Percentiles rank a stretch among this genome's conserved stretches.
Evolutionary conservation across 2,113 vertebrate species (phyloP).

Genomic region (Apteryx owenii): DNA sequence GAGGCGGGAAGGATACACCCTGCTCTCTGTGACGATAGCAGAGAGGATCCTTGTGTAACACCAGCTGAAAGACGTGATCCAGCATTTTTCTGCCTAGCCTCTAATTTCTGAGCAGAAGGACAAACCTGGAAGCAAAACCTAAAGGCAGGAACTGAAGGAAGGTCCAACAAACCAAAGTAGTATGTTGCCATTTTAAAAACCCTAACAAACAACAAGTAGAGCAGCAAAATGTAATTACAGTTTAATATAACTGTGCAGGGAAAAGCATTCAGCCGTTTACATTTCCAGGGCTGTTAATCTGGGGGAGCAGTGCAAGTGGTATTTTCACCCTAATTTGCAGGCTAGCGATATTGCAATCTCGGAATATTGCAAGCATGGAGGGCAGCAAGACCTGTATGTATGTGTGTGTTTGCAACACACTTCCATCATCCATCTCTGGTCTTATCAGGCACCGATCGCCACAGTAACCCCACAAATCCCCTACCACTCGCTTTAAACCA

Average conservation of each 20-base stretch:
- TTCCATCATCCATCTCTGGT: neutral
- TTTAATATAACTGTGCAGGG: neutral
- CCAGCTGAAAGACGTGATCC: neutral
- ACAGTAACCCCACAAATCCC: constrained; percentile 9
- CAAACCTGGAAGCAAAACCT: neutral
- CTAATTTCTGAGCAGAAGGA: neutral
- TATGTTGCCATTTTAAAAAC: neutral
- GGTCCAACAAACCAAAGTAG: neutral
- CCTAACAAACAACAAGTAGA: neutral
- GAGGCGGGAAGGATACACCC: neutral
- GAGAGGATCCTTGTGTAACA: neutral
- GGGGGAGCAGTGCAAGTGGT: neutral
- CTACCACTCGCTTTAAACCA: neutral
- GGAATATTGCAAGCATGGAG: neutral
- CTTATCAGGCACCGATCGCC: neutral
- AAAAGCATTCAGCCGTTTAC: neutral
- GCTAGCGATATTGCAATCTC: neutral
- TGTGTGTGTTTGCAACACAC: neutral
- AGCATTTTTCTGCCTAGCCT: neutral
- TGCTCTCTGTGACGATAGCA: neutral
- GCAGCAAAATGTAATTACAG: rapidly evolving
- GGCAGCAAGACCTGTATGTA: neutral
- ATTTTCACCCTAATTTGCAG: neutral
- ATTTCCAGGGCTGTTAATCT: neutral
- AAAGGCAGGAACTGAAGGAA: neutral